Evolutionary conservation across 1,140 invertebrate genomes (phyloP).

Genomic region (Drosophila burlai): DNA sequence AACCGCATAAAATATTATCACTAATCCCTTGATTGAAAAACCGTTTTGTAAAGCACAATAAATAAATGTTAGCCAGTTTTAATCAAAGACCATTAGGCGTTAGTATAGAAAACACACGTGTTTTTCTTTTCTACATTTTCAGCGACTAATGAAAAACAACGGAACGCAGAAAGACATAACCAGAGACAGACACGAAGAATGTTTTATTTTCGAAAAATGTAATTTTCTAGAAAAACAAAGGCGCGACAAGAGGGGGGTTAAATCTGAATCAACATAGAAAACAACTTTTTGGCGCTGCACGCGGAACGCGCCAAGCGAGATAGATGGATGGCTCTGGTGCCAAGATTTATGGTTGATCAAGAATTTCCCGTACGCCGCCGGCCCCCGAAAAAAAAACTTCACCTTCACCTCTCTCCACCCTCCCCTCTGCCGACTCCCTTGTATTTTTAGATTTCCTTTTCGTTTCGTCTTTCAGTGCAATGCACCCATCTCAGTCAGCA

Average conservation of each 20-base stretch:
- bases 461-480: constrained; percentile 56
- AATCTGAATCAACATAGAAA: constrained; percentile 51
- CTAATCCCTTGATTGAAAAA: constrained; percentile 1
- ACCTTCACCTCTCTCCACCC: not conserved
- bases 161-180: constrained; percentile 12
- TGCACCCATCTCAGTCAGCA: constrained; percentile 51
- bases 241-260: constrained; percentile 10
- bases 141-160: constrained; percentile 30
- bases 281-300: constrained; percentile 76
- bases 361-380: constrained; percentile 75
- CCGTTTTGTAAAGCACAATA: not conserved
- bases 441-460: constrained; percentile 64
- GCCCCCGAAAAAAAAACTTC: constrained; percentile 28
- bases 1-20: not conserved
- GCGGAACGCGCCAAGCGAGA: constrained; percentile 77
- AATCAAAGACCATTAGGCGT: constrained; percentile 36
- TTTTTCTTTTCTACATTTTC: constrained; percentile 41
- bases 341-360: constrained; percentile 85
- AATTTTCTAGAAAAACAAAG: constrained; percentile 70
- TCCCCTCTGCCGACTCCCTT: not conserved
- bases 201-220: constrained; percentile 77
- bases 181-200: constrained; percentile 42
- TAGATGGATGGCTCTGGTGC: constrained; percentile 83
- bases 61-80: constrained; percentile 1
- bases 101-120: constrained; percentile 52